A percentile compares a stretch with the other conserved stretches of the same genome.
These are phyloP conservation scores for Calonectris borealis DNA, from an alignment of 2,113 vertebrate species.

Conservation along the genomic window DNA sequence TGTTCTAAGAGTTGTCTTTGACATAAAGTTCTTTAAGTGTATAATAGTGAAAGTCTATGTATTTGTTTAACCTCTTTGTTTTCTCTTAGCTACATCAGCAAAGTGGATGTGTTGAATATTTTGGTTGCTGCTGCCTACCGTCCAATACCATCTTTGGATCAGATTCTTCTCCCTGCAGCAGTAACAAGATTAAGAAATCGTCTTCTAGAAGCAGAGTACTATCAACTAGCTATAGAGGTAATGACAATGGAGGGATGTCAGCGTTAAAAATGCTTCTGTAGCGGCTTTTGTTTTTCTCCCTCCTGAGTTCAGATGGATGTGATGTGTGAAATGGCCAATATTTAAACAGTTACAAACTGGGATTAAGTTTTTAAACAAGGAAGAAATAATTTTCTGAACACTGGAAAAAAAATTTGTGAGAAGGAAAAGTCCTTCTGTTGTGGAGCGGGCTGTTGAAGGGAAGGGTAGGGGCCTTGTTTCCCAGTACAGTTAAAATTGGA, in stretches of 20 bases:
- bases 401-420: background rate
- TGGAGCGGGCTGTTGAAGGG: background rate
- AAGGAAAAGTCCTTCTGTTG: background rate
- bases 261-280: background rate
- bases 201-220: constrained; percentile 93
- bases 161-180: constrained; percentile 89
- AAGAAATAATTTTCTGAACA: background rate
- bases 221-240: constrained; percentile 95
- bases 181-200: constrained; percentile 90
- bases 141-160: constrained; percentile 90
- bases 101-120: constrained; percentile 94
- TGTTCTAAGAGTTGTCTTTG: background rate
- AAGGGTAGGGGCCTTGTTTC: background rate
- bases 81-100: constrained; percentile 91
- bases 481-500: background rate
- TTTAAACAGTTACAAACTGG: background rate
- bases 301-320: background rate
- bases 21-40: background rate
- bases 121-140: constrained; percentile 91
- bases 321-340: background rate
- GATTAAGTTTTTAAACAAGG: background rate
- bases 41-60: background rate
- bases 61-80: background rate
- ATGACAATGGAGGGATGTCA: background rate
- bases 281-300: background rate